Conservation (phyloP, 2,888 invertebrate genomes). For the Oscheius sp. region DNA sequence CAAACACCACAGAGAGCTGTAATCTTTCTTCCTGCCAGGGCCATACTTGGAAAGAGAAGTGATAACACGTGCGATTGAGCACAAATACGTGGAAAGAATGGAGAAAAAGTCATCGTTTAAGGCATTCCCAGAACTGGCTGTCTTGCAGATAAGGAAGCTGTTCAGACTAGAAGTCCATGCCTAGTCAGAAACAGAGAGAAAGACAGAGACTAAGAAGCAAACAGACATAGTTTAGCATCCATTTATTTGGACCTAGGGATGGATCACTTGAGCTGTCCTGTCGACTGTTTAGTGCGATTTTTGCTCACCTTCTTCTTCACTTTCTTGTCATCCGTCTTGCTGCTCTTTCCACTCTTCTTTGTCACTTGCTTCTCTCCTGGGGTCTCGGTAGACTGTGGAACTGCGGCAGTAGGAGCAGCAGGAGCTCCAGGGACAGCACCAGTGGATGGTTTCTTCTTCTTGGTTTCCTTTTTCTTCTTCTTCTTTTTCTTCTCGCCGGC, state of each 20-base stretch:
- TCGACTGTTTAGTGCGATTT: background rate
- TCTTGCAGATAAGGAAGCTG: too few species aligned
- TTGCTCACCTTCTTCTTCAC: background rate
- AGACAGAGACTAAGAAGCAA: too few species aligned
- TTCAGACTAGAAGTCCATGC: too few species aligned
- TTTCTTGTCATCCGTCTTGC: background rate
- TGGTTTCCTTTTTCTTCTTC: background rate
- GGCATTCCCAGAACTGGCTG: too few species aligned
- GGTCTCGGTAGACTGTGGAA: background rate
- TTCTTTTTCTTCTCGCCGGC: background rate
- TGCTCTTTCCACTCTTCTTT: background rate
- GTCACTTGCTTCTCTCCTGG: background rate
- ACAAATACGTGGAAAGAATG: background rate
- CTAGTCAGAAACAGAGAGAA: too few species aligned
- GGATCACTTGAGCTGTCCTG: background rate
- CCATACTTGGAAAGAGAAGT: constrained; percentile 21
- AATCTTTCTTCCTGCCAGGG: background rate
- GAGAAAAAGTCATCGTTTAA: too few species aligned
- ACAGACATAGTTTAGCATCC: too few species aligned
- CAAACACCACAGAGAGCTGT: background rate
- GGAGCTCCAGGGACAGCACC: background rate
- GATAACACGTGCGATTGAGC: constrained; percentile 11
- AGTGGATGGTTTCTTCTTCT: background rate
- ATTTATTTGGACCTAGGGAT: too few species aligned
- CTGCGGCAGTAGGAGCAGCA: background rate